Conservation (phyloP, 2,113 vertebrate genomes). For the Shinisaurus crocodilurus region DNA sequence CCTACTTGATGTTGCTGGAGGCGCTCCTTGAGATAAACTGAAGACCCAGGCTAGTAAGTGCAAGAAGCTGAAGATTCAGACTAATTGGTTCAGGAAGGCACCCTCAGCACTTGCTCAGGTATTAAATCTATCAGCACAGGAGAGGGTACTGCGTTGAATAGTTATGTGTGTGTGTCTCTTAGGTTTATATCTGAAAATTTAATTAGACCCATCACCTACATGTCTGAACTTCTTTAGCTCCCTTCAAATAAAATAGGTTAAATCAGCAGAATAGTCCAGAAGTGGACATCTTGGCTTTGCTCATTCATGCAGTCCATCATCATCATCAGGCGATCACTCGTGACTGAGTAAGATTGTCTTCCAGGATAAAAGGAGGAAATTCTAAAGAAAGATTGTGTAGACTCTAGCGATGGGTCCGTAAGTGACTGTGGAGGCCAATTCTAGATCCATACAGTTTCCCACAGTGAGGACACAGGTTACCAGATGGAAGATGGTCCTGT, state of each 20-base stretch:
- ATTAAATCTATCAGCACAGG: background rate
- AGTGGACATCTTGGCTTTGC: background rate
- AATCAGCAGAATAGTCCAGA: background rate
- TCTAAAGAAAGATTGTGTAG: too few species aligned
- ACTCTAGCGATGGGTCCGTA: too few species aligned
- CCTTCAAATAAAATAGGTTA: background rate
- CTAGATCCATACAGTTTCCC: too few species aligned
- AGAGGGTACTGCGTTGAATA: constrained; percentile 20
- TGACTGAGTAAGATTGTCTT: too few species aligned
- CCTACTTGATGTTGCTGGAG: too few species aligned
- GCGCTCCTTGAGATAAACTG: too few species aligned
- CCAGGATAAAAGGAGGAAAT: too few species aligned
- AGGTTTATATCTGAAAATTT: background rate
- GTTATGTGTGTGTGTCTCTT: constrained; percentile 29
- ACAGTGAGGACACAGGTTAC: too few species aligned
- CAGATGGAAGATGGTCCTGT: too few species aligned
- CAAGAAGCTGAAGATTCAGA: background rate
- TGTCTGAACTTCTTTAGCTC: background rate
- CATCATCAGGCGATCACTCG: too few species aligned
- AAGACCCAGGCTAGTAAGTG: too few species aligned
- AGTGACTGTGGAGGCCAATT: too few species aligned
- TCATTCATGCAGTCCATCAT: background rate
- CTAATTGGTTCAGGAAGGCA: background rate
- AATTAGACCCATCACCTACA: background rate
- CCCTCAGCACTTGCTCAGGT: background rate